A percentile compares a stretch with the other conserved stretches of the same genome.
Evolutionary conservation across 37 sponge, comb jelly and placozoan genomes (phyloP).

Genomic region (Lycopodina hypogea): DNA sequence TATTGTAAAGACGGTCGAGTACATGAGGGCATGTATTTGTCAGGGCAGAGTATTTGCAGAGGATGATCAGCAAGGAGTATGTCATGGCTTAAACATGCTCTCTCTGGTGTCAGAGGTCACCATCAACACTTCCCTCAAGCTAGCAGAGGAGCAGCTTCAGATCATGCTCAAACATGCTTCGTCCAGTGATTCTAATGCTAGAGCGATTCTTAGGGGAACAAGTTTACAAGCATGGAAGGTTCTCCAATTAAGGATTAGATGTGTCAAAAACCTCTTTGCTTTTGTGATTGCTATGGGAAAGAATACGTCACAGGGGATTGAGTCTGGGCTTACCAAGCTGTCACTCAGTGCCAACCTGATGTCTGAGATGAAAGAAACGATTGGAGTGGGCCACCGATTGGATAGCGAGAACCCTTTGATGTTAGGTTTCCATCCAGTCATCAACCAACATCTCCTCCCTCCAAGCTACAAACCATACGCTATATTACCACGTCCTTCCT

Average conservation of each 20-base stretch:
- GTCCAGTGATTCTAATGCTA: not conserved
- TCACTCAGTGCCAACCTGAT: conserved; percentile 36
- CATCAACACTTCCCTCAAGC: conserved; percentile 45
- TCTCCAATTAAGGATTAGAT: conserved; percentile 37
- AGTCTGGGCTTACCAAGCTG: conserved; percentile 21
- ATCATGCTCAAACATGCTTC: conserved; percentile 18
- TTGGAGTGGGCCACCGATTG: conserved; percentile 31
- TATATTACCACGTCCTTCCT: conserved; percentile 34
- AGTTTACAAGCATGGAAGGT: conserved; percentile 29
- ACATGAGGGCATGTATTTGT: conserved; percentile 49
- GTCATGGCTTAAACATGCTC: conserved; percentile 54
- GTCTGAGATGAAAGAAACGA: conserved; percentile 34
- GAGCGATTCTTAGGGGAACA: not conserved
- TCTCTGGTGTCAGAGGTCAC: conserved; percentile 14
- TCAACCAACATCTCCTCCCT: conserved; percentile 83
- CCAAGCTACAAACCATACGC: conserved; percentile 64
- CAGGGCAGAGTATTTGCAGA: conserved; percentile 68
- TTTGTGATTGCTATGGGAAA: conserved; percentile 35
- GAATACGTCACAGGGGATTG: conserved; percentile 26
- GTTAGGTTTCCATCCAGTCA: conserved; percentile 70
- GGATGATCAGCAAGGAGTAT: conserved; percentile 77
- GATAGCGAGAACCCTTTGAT: conserved; percentile 52
- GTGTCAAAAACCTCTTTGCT: conserved; percentile 32
- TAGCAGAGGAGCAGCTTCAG: conserved; percentile 42
- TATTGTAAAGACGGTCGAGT: conserved; percentile 54